Evolutionary conservation across 2,797 vertebrate genomes (phyloP).

Genomic region (Falco concolor): DNA sequence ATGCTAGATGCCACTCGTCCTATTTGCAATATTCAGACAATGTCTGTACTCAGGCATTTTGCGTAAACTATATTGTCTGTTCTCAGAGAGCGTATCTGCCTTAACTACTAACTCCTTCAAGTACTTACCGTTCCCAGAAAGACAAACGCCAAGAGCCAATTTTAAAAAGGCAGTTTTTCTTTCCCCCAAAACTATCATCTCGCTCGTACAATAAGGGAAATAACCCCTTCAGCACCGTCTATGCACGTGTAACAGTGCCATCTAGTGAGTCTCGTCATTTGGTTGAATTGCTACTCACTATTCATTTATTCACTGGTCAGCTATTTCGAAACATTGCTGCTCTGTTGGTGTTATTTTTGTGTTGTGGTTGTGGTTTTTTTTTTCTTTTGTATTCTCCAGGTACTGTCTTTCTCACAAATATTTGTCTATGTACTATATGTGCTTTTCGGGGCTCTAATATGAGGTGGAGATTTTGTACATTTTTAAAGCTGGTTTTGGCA

Average conservation of each 20-base stretch:
- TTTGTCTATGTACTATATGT: no score
- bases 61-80: background rate
- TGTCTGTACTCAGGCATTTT: background rate
- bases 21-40: background rate
- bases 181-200: background rate
- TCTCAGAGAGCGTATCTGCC: background rate
- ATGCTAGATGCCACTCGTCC: background rate
- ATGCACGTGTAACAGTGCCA: background rate
- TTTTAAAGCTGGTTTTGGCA: background rate
- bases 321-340: background rate
- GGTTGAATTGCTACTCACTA: rapidly evolving
- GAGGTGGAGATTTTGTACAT: rapidly evolving
- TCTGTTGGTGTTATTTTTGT: no score
- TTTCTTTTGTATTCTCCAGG: background rate
- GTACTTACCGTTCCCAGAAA: background rate
- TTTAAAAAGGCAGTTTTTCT: background rate
- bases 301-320: background rate
- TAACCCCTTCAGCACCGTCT: background rate
- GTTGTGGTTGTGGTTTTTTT: no score
- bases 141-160: background rate
- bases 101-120: background rate
- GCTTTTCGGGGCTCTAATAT: background rate
- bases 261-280: background rate
- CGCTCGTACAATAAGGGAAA: rapidly evolving
- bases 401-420: background rate